These are phyloP conservation scores for Umimayanthus chanpuru DNA, from an alignment of 92 coral and sea anemone species.

Conservation along the genomic window DNA sequence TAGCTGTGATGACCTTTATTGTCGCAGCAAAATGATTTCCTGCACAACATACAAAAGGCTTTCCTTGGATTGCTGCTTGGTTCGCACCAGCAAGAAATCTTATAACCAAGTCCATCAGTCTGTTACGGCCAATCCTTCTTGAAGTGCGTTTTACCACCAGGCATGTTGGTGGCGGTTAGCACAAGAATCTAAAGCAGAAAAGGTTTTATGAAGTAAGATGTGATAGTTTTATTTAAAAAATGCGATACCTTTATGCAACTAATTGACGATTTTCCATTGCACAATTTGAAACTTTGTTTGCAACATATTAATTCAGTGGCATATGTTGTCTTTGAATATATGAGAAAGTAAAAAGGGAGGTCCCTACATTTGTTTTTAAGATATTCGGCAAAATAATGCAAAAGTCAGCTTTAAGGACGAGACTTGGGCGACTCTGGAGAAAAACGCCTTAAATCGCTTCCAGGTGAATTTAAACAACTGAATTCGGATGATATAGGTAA, in stretches of 20 bases:
- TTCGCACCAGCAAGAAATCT: conserved; percentile 31
- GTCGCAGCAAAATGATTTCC: conserved; percentile 34
- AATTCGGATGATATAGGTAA: too few relatives aligned
- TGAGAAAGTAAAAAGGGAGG: too few relatives aligned
- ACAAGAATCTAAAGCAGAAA: conserved; percentile 22
- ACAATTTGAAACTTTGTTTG: conserved; percentile 10
- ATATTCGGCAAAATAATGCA: too few relatives aligned
- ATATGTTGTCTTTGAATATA: conserved; percentile 15
- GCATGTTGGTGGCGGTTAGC: conserved; percentile 34
- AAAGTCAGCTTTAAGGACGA: too few relatives aligned
- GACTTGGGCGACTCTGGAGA: too few relatives aligned
- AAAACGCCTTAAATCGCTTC: too few relatives aligned
- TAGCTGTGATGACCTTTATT: conserved; percentile 46
- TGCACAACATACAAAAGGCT: conserved; percentile 28
- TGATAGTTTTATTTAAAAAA: neutral
- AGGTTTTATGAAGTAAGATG: conserved; percentile 22
- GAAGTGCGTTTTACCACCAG: conserved; percentile 32
- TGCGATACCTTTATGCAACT: neutral
- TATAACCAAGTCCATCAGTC: conserved; percentile 28
- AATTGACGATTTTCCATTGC: conserved; percentile 8
- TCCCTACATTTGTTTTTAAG: too few relatives aligned
- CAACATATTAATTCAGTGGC: conserved; percentile 1
- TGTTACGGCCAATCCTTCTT: conserved; percentile 48
- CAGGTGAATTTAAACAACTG: too few relatives aligned
- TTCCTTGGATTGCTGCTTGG: conserved; percentile 41